Percentiles rank a stretch among this genome's conserved stretches.
These are phyloP conservation scores for Equus quagga DNA, from an alignment of 2,113 vertebrate genomes.

Conservation along the genomic window DNA sequence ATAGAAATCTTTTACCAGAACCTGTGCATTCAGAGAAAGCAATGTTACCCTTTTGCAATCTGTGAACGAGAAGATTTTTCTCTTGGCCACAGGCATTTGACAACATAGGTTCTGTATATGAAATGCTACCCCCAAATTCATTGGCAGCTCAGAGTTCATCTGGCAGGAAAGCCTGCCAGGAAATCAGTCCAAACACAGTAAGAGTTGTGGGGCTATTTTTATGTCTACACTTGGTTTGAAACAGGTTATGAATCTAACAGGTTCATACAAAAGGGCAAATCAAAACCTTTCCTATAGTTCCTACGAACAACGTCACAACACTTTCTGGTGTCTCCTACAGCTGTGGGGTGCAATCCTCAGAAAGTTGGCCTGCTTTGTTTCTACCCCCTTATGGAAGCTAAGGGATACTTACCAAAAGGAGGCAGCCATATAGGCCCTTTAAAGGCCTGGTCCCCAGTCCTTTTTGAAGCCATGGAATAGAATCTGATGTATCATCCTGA, in stretches of 20 bases:
- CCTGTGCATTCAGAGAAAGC: constrained; percentile 86
- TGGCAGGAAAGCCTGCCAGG: constrained; percentile 60
- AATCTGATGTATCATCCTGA: constrained; percentile 13
- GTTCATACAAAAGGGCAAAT: constrained; percentile 72
- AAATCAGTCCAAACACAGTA: constrained; percentile 72
- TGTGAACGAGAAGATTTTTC: constrained; percentile 85
- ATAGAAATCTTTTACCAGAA: constrained; percentile 89
- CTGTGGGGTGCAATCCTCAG: constrained; percentile 33
- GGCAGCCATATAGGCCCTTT: constrained; percentile 76
- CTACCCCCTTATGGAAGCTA: constrained; percentile 52
- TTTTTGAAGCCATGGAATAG: constrained; percentile 78
- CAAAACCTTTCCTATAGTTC: constrained; percentile 76
- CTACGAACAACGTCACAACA: constrained; percentile 69
- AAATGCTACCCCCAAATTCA: constrained; percentile 47
- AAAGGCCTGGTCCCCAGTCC: constrained; percentile 70
- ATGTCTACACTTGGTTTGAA: constrained; percentile 82
- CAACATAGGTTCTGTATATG: constrained; percentile 83
- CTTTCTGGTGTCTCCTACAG: constrained; percentile 71
- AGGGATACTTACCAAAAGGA: constrained; percentile 77
- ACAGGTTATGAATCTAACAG: constrained; percentile 70
- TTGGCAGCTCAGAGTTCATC: constrained; percentile 54
- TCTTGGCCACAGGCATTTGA: constrained; percentile 82
- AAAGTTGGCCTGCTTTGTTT: constrained; percentile 68
- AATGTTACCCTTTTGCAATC: constrained; percentile 84
- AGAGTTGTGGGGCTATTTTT: constrained; percentile 83